These are phyloP conservation scores for Lutjanus erythropterus DNA, from an alignment of 2,113 vertebrate species.

Conservation along the genomic window DNA sequence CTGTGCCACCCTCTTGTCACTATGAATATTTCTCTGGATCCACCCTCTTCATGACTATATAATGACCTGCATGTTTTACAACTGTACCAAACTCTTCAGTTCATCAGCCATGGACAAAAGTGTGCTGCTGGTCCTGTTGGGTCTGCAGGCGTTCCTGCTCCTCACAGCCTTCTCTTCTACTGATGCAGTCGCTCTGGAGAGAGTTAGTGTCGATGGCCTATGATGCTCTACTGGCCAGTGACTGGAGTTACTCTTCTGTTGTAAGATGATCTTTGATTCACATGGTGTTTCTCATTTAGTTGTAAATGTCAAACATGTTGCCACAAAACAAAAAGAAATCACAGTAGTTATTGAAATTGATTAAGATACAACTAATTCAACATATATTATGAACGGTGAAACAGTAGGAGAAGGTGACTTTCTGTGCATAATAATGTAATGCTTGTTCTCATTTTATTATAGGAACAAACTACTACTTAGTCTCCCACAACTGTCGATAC, in stretches of 20 bases:
- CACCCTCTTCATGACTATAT: no score
- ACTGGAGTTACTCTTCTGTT: no score
- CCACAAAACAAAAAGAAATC: no score
- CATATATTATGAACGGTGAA: no score
- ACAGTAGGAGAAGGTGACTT: background rate
- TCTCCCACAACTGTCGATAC: no score
- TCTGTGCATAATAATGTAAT: background rate
- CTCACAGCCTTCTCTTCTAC: conserved; percentile 19
- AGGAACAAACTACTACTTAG: no score
- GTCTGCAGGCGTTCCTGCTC: conserved; percentile 61
- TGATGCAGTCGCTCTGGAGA: conserved; percentile 3
- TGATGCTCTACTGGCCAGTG: no score
- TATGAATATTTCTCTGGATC: no score
- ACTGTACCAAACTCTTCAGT: background rate
- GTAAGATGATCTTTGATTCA: background rate
- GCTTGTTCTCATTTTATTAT: background rate
- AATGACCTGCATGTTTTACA: conserved; percentile 26
- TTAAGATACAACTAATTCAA: background rate
- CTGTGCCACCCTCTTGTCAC: no score
- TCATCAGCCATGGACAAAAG: conserved; percentile 46
- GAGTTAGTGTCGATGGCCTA: no score
- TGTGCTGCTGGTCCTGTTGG: conserved; percentile 50
- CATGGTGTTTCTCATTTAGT: background rate
- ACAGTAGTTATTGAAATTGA: background rate
- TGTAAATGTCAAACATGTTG: background rate